These are phyloP conservation scores for Spondyliosoma cantharus DNA, from an alignment of 2,797 vertebrate species.

Conservation along the genomic window DNA sequence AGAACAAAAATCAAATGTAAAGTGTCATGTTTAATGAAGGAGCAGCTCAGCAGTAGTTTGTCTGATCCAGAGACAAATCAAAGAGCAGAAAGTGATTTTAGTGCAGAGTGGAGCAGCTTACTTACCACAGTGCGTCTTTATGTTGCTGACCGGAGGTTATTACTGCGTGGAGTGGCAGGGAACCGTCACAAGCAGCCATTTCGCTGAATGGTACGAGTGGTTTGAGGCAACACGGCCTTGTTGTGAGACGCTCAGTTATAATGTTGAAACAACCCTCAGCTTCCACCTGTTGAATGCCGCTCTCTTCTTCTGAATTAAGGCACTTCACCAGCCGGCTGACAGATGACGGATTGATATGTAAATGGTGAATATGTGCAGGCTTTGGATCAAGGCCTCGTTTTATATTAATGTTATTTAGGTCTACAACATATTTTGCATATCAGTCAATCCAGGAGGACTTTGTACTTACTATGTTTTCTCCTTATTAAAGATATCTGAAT, in stretches of 20 bases:
- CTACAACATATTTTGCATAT: neutral
- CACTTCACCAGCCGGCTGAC: neutral
- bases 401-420: too few relatives aligned
- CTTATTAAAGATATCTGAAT: neutral
- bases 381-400: neutral
- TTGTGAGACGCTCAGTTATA: neutral
- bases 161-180: neutral
- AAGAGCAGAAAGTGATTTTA: conserved; percentile 11
- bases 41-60: conserved; percentile 29
- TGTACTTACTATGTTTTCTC: too few relatives aligned
- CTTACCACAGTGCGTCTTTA: too few relatives aligned
- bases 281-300: neutral
- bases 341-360: neutral
- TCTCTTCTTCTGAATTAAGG: too few relatives aligned
- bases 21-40: conserved; percentile 45
- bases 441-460: neutral
- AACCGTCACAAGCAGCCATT: neutral
- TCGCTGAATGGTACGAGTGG: neutral
- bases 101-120: neutral
- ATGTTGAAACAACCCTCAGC: neutral
- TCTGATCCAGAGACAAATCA: conserved; percentile 9
- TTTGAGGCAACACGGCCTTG: neutral
- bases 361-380: neutral
- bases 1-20: conserved; percentile 38
- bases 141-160: neutral